Evolutionary conservation across 2,888 invertebrate genomes (phyloP), one percentile per base, ranked within the genome.

Genomic region (Ceramica pisi): DNA sequence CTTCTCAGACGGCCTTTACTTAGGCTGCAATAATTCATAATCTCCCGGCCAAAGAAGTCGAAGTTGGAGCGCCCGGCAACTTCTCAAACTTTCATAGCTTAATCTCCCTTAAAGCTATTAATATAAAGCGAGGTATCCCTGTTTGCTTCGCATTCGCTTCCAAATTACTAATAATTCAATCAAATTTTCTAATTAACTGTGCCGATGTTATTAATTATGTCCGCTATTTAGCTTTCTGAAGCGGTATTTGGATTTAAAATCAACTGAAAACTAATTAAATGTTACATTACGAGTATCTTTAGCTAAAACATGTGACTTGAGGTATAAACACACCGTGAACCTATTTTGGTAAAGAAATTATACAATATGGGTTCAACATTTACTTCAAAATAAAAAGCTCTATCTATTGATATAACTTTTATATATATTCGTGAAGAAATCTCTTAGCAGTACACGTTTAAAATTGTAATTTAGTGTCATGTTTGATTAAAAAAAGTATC

Each of bases 51-150:
- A 85, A 87, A 87, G 84, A 88, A 89, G 80, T 87, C 82, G 53
- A 82, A 84, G 78, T 83, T 76, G 78, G 79, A 81, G 68, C 82
- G 78, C 82, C 77, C 80, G 84, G 76, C 77, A 88, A 88, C 86
- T 88, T 83, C 77, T 88, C 81, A 87, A 91, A 91, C 86, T 90
- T 91, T 87, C 84, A 88, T 84, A 83, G 80, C 88, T 85, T 91
- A 90, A 90, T 91, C 89, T 88, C 82, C 83, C 88, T 89, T 87
- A 88, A 88, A 87, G 89, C 86, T 89, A 89, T 89, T 90, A 87
- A 89, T 89, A 88, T 84, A 88, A 88, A 88, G 83, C 80, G 82
- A 82, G 73, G 74, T 72, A 85, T 76, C 82, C 81, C 80, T 86
- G 86, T 88, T 89, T 89, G 86, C n/a, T n/a, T n/a, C n/a, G n/a